These are phyloP conservation scores for Synodontis membranacea DNA, from an alignment of 2,113 vertebrate species.

Conservation along the genomic window DNA sequence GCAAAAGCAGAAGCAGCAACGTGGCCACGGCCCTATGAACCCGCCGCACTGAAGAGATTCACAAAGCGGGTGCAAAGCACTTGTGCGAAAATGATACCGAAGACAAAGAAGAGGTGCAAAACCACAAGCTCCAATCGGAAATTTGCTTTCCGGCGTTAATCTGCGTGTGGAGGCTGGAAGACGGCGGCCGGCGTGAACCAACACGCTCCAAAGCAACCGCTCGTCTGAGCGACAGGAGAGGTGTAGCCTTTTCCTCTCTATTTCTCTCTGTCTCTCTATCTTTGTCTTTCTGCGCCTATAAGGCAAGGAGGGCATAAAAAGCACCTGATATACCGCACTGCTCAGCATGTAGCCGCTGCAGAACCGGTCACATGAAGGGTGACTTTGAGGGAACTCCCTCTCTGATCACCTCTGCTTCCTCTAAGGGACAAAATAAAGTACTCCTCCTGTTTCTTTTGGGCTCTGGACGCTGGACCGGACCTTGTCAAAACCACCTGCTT, in stretches of 20 bases:
- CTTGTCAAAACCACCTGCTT: constrained; percentile 34
- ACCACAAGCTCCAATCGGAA: constrained; percentile 68
- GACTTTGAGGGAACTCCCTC: constrained; percentile 36
- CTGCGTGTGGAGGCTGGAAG: constrained; percentile 87
- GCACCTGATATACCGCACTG: constrained; percentile 81
- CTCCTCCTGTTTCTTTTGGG: constrained; percentile 43
- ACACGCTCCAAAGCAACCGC: constrained; percentile 66
- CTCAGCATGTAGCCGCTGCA: constrained; percentile 78
- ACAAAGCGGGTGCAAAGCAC: constrained; percentile 65
- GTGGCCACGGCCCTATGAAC: constrained; percentile 94
- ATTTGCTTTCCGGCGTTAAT: constrained; percentile 68
- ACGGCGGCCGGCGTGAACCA: constrained; percentile 64
- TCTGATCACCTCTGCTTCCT: constrained; percentile 73
- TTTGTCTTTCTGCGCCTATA: constrained; percentile 72
- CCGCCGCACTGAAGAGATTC: constrained; percentile 89
- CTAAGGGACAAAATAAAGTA: constrained; percentile 38
- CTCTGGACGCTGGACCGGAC: constrained; percentile 33
- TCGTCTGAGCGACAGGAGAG: constrained; percentile 77
- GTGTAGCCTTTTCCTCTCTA: constrained; percentile 75
- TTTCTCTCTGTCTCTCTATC: constrained; percentile 47
- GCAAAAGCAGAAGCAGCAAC: constrained; percentile 99
- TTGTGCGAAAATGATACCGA: constrained; percentile 65
- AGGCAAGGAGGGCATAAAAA: constrained; percentile 77
- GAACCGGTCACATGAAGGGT: constrained; percentile 61
- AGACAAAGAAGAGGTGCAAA: constrained; percentile 60